Base-by-base conservation (phyloP, 2,797 vertebrate genomes). In the Tinamus major region DNA sequence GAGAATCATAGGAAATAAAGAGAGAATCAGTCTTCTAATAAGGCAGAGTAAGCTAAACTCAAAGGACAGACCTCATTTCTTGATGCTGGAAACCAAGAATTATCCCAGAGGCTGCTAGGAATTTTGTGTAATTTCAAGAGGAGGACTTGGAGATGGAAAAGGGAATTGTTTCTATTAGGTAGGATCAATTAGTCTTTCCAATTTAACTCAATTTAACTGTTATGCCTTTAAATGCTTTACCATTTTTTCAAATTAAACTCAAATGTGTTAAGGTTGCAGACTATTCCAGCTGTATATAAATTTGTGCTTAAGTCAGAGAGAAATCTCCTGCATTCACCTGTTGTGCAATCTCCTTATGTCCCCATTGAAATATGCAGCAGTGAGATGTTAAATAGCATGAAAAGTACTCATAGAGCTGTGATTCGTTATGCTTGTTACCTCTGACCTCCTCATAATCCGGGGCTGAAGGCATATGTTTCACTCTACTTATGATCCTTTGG, bases 401-500 rank as follows among this genome's bases (percentile, higher is more conserved):
- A 93, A 93, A 91, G 53, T 37, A 55, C 56, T 91, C 85, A 46
- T 67, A 64, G 55, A 92, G 78, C 42, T 41, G 41, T n/a, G n/a
- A 89, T 92, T 86, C 59, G 55, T 92, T 84, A 86, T 62, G 62
- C 77, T 96, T 2, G 3, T 93, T 92, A 93, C 83, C 82, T 90
- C 85, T 88, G 87, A 81, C 89, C 92, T 67, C 11, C 39, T 65
- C 20, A 0, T 86, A 91, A 94, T 63, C 92, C 67, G 62, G 35
- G 58, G 39, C 63, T 92, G 59, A 91, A 84, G 46, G 61, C 46
- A 72, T 14, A 80, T 18, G 31, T 19, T 39, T 91, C 37, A 29
- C 29, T 62, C 44, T 55, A 51, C 18, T 68, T 49, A 35, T 27
- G 27, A 69, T 5, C 29, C 7, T 68, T 27, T 29, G 1, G 2